Evolutionary conservation across 2,797 vertebrate genomes (phyloP), one percentile per base, ranked within the genome.

Genomic region (Notolabrus celidotus): DNA sequence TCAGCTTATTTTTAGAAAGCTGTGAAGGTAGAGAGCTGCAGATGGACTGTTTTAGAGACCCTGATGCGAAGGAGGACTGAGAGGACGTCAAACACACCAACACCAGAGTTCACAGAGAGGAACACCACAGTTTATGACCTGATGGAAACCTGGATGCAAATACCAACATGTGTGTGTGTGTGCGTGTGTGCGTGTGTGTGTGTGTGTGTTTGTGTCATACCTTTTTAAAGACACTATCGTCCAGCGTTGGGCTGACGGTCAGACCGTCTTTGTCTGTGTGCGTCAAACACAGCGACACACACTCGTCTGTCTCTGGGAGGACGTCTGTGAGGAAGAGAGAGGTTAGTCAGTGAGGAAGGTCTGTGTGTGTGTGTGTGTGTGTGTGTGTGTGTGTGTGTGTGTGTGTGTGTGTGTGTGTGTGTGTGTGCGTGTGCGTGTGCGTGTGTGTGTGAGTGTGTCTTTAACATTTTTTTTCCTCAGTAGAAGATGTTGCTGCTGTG

Each of bases 201-300:
- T 27, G 16, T 43, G 36, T 42, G 3, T 10, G 27, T 16, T 33
- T 12, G 19, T 19, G 23, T 67, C 3, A 4, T 93, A 96, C 96
- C 96, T 95, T 96, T 82, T 93, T 89, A 80, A 96, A 95, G 71
- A 94, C 73, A 38, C 90, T 59, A 62, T 95, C 93, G 45, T 94
- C 92, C n/a, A 89, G 89, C 64, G 93, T 89, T 23, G 79, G 47
- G 43, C 83, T 39, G 47, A 88, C 86, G 7, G 53, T 67, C 22
- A 90, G 91, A 67, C 94, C 63, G 61, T 94, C 92, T 0, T 92
- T 86, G 27, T 88, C 93, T 46, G 77, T 73, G 71, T 92, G 90
- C 55, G 92, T 72, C 79, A 83, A 51, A 71, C 84, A 79, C 42
- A 87, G 83, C 2, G 94, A 91, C 0, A 93, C 86, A 53, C 89